These are phyloP conservation scores for Todiramphus chloris DNA, from an alignment of 2,113 vertebrate species.

Conservation along the genomic window DNA sequence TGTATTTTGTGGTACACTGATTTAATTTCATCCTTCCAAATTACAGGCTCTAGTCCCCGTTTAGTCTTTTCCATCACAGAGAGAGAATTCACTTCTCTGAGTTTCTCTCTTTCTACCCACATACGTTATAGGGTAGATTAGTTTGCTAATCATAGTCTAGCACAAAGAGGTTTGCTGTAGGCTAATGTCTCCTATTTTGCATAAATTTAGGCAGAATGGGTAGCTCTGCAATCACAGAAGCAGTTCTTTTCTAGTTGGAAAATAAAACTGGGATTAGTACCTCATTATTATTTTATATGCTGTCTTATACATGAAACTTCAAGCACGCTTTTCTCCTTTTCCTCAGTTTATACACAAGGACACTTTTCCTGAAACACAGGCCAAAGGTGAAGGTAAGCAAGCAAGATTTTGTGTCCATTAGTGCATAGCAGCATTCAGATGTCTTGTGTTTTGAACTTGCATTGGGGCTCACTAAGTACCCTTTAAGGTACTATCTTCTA, in stretches of 20 bases:
- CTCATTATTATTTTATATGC: not conserved
- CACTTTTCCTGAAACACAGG: slow-evolving; percentile 92
- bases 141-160: not conserved
- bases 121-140: not conserved
- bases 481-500: not conserved
- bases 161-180: not conserved
- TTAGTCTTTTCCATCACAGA: not conserved
- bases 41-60: not conserved
- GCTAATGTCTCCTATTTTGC: not conserved
- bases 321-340: not conserved
- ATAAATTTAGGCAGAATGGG: not conserved
- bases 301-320: not conserved
- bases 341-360: slow-evolving; percentile 92
- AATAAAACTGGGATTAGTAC: not conserved
- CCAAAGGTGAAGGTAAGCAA: slow-evolving; percentile 91
- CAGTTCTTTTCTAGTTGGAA: not conserved
- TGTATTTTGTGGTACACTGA: not conserved
- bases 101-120: not conserved
- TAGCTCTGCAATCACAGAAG: not conserved
- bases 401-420: not conserved
- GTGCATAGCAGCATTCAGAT: not conserved
- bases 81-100: not conserved
- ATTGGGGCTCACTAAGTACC: not conserved
- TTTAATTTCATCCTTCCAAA: not conserved
- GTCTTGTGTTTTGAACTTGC: not conserved